Evolutionary conservation across 2,888 invertebrate species (phyloP).

Genomic region (Crepidodera aurea): DNA sequence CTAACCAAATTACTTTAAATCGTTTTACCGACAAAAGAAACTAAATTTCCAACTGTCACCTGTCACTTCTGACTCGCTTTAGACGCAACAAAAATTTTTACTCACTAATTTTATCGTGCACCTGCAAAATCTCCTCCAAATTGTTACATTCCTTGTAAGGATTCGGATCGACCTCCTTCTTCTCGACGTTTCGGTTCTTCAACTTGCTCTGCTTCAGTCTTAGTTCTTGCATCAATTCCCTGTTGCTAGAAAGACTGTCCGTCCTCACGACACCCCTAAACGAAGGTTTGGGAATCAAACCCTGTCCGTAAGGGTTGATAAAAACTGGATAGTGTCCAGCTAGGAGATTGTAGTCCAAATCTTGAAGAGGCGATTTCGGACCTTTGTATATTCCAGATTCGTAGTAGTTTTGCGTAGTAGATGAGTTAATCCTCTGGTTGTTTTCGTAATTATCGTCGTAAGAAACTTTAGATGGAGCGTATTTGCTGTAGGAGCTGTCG

Average conservation of each 20-base stretch:
- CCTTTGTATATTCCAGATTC: not conserved
- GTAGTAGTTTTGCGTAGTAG: not conserved
- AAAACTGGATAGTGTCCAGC: conserved; percentile 36
- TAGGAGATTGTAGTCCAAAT: conserved; percentile 28
- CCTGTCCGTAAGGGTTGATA: conserved; percentile 19
- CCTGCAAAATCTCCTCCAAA: conserved; percentile 42
- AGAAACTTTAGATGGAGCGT: not conserved
- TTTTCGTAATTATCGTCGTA: conserved; percentile 1
- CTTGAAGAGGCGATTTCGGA: conserved; percentile 17
- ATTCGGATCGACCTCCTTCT: conserved; percentile 24
- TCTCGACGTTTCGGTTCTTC: conserved; percentile 24
- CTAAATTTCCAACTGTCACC: too few relatives aligned
- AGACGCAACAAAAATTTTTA: not conserved
- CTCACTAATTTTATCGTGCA: conserved; percentile 32
- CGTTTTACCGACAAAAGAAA: too few relatives aligned
- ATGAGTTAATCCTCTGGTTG: not conserved
- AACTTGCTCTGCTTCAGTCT: conserved; percentile 42
- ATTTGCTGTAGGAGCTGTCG: not conserved
- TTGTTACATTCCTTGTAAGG: conserved; percentile 44
- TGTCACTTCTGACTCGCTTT: too few relatives aligned
- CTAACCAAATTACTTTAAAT: too few relatives aligned
- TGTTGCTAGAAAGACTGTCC: conserved; percentile 47
- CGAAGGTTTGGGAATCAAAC: conserved; percentile 18
- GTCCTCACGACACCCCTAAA: conserved; percentile 32
- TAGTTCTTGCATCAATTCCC: conserved; percentile 47